Evolutionary conservation across 2,888 invertebrate genomes (phyloP), one percentile per base, ranked within the genome.

Genomic region (Folsomia manolachei): DNA sequence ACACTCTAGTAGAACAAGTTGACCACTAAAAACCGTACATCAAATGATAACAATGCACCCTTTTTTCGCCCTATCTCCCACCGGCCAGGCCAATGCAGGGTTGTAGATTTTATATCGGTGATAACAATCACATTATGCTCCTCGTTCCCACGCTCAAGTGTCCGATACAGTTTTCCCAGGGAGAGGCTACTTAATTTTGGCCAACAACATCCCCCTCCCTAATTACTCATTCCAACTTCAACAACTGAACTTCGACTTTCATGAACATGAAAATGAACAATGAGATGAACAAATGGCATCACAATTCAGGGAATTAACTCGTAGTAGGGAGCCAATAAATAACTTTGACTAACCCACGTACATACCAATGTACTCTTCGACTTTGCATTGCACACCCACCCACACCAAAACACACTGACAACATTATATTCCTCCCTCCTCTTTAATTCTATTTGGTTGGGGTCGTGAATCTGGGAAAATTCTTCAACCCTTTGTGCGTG

Each of bases 141-240:
- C 73, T 24, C 69, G 67, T 80, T 80, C 80, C 80, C 80, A 80
- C 80, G 80, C 72, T 79, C 71, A 71, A 56, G 56, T 56, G 56
- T 56, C 56, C 56, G 56, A 18, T 21, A 21, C 4, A 56, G 19
- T 78, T 80, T 80, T 80, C 80, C 79, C 80, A 80, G 74, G 76
- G 75, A 76, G 63, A 66, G 53, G 66, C 27, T 56, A 56, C 56
- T 56, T 56, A 56, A 66, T 66, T 66, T 25, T 27, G 66, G 14
- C 66, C 52, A 52, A 52, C 25, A 51, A 21, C 24, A 27, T 51
- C 66, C 72, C 71, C 75, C 69, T 75, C 76, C 77, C 79, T 79
- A 78, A 79, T 79, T 79, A 78, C 78, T 77, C 75, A 75, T 76
- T 77, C 77, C 75, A 70, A 73, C 75, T n/a, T n/a, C n/a, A n/a